A percentile compares a stretch with the other conserved stretches of the same genome.
Conservation (phyloP, 1,140 invertebrate species). For the Drosophila leontia region DNA sequence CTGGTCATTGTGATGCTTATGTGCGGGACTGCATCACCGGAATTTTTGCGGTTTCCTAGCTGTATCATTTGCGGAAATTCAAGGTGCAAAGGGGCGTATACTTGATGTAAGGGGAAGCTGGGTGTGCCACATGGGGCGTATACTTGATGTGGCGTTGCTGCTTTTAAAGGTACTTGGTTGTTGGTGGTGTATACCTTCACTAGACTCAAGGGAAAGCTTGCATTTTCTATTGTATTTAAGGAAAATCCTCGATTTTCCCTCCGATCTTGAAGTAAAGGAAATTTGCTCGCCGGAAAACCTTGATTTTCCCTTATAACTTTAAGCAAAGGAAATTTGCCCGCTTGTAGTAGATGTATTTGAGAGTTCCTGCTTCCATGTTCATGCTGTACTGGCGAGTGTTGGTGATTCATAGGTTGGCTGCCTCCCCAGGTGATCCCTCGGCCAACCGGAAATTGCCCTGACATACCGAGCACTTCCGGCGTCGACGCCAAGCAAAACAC, state of each 20-base stretch:
- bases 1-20: slow-evolving; percentile 41
- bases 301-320: background rate
- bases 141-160: slow-evolving; percentile 10
- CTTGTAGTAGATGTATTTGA: background rate
- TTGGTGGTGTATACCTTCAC: background rate
- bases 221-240: background rate
- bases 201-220: slow-evolving; percentile 10
- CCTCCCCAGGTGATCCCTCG: slow-evolving; percentile 7
- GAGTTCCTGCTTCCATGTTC: background rate
- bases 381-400: background rate
- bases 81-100: slow-evolving; percentile 19
- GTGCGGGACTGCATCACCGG: slow-evolving; percentile 14
- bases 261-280: slow-evolving; percentile 10
- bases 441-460: slow-evolving; percentile 51
- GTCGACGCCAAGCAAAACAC: slow-evolving; percentile 37
- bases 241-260: background rate
- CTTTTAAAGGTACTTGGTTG: background rate
- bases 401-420: slow-evolving; percentile 18
- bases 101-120: slow-evolving; percentile 28
- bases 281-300: slow-evolving; percentile 9
- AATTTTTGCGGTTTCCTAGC: slow-evolving; percentile 16
- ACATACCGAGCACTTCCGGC: slow-evolving; percentile 58
- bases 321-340: slow-evolving; percentile 21
- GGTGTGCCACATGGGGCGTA: background rate
- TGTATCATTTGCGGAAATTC: slow-evolving; percentile 25